Base-by-base conservation (phyloP, 2,113 vertebrate species). In the Sceloporus tristichus region DNA sequence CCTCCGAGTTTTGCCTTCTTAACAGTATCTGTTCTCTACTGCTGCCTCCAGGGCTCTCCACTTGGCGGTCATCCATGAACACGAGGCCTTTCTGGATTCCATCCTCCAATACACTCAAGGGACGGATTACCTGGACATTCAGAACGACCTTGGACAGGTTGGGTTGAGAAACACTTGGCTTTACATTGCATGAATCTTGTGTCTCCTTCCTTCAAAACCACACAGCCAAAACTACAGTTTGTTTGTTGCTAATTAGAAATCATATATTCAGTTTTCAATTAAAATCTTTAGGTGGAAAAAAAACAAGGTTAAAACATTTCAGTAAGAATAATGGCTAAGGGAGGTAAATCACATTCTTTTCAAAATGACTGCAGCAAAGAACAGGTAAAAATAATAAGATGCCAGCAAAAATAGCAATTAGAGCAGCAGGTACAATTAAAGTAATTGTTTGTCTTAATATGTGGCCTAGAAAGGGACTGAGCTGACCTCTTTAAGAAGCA, bases 61-160 rank as follows among this genome's bases (percentile, higher is more conserved):
- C 91, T 88, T 98, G 92, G 96, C 97, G 0, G 95, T 97, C 42
- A 97, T 97, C 84, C 97, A 98, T 53, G 97, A 97, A 90, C 96
- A 97, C 1, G 96, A 96, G 77, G 90, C 92, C 1, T 96, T 98
- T 80, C 92, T 97, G 83, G 96, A 97, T 66, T 96, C 96, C 85
- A 94, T 98, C 56, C 91, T 97, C 11, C 92, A 95, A 48, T 95
- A 95, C 29, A 93, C 96, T 0, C 94, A 87, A 0, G 96, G 94
- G 59, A 97, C 94, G 0, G 95, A 96, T 7, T 97, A 97, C 93
- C 92, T 98, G 81, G 96, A 98, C 87, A 94, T 97, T 62, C 97
- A 98, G 94, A 98, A 98, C n/a, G 95, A 98, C 90, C 91, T 97
- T 73, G 96, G 97, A 19, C 97, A 98, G 96, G 97, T 98, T 87